Evolutionary conservation across 2,113 vertebrate species (phyloP).

Genomic region (Ochotona curzoniae): DNA sequence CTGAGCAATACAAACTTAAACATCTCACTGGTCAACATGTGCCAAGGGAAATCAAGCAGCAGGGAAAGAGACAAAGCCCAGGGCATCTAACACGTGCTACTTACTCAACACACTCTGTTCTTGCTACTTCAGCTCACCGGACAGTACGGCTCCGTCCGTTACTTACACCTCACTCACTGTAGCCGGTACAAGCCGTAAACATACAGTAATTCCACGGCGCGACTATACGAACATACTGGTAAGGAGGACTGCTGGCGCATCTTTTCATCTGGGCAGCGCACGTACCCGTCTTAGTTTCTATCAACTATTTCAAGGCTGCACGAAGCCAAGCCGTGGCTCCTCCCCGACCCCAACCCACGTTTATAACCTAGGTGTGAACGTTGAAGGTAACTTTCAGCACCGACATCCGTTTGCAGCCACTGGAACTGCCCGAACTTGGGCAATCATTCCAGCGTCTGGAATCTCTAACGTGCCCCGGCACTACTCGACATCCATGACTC

Average conservation of each 20-base stretch:
- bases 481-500: slow-evolving; percentile 50
- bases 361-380: not conserved
- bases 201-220: too few relatives aligned
- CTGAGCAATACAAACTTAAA: not conserved
- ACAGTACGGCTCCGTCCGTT: not conserved
- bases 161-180: not conserved
- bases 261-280: not conserved
- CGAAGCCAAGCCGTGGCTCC: not conserved
- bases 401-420: slow-evolving; percentile 42
- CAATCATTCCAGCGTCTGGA: slow-evolving; percentile 63
- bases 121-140: not conserved
- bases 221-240: not conserved
- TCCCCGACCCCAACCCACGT: not conserved
- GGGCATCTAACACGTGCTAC: not conserved
- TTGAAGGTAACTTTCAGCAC: slow-evolving; percentile 19
- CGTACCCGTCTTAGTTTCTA: not conserved
- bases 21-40: not conserved
- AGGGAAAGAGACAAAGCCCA: not conserved
- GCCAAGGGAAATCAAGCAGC: not conserved
- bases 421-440: slow-evolving; percentile 54
- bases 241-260: not conserved
- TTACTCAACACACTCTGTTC: not conserved
- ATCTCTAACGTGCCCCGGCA: slow-evolving; percentile 11
- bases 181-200: not conserved
- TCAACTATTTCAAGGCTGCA: not conserved